Evolutionary conservation across 1,140 invertebrate genomes (phyloP).

Genomic region (Scylla paramamosain): DNA sequence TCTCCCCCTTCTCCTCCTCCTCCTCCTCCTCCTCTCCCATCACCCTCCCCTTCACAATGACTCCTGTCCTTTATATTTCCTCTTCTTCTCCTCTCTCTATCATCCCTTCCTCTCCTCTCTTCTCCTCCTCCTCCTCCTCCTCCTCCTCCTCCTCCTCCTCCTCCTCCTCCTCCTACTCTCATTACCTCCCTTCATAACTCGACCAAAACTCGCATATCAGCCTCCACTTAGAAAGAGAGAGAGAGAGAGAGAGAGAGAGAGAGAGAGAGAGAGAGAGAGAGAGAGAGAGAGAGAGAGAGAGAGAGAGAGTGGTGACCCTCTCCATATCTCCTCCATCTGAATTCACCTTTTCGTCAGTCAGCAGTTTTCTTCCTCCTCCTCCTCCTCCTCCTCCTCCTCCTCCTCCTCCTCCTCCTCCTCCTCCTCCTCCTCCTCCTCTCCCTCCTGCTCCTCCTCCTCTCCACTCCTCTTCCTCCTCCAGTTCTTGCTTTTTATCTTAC

Average conservation of each 20-base stretch:
- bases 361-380: neutral
- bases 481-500: neutral
- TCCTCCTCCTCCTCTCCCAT: neutral
- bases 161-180: neutral
- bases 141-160: neutral
- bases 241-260: conserved; percentile 9
- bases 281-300: no score
- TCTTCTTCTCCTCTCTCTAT: neutral
- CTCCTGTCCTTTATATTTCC: neutral
- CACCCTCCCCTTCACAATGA: no score
- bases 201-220: neutral
- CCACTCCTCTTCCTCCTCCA: no score
- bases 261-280: conserved; percentile 9
- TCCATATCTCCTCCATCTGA: conserved; percentile 1
- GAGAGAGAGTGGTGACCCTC: neutral
- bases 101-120: neutral
- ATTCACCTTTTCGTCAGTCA: neutral
- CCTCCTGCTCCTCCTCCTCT: no score
- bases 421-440: neutral
- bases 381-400: neutral
- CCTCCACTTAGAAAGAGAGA: neutral
- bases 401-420: no score
- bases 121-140: neutral
- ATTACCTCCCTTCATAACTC: neutral
- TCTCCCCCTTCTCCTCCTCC: neutral